These are phyloP conservation scores for Platycnemis pennipes DNA, from an alignment of 2,888 invertebrate species.

Conservation along the genomic window DNA sequence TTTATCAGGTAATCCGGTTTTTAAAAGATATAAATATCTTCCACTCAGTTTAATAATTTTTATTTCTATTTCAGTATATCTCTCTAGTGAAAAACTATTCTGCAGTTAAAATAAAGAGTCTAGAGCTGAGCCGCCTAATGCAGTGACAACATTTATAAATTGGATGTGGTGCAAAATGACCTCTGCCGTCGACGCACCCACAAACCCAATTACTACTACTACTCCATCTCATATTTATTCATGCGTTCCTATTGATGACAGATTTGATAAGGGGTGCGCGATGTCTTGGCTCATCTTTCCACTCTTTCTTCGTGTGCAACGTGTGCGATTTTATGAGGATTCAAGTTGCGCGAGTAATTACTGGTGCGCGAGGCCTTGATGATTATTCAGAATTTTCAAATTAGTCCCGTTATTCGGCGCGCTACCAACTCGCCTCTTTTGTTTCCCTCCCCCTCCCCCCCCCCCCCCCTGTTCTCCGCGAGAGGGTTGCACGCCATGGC, in stretches of 20 bases:
- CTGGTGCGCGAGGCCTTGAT: not conserved
- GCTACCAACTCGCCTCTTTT: not conserved
- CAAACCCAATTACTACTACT: no score
- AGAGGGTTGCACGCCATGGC: not conserved
- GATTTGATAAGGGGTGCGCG: not conserved
- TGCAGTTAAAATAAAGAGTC: no score
- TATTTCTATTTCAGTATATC: no score
- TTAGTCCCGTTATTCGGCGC: slow-evolving; percentile 1
- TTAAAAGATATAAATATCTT: no score
- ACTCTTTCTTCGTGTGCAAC: not conserved
- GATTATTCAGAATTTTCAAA: not conserved
- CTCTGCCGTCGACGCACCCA: no score
- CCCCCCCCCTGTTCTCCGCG: not conserved
- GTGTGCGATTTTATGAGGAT: not conserved
- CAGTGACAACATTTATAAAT: no score
- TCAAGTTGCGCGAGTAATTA: not conserved
- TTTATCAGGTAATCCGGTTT: no score
- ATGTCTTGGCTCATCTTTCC: not conserved
- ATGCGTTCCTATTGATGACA: not conserved
- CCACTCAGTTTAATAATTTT: no score
- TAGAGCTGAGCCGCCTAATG: no score
- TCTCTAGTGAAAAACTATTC: no score
- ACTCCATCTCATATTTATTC: not conserved
- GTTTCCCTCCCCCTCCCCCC: not conserved
- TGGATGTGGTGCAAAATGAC: no score